Base-by-base conservation (phyloP, 2,113 vertebrate species). In the Triplophysa siluroides region DNA sequence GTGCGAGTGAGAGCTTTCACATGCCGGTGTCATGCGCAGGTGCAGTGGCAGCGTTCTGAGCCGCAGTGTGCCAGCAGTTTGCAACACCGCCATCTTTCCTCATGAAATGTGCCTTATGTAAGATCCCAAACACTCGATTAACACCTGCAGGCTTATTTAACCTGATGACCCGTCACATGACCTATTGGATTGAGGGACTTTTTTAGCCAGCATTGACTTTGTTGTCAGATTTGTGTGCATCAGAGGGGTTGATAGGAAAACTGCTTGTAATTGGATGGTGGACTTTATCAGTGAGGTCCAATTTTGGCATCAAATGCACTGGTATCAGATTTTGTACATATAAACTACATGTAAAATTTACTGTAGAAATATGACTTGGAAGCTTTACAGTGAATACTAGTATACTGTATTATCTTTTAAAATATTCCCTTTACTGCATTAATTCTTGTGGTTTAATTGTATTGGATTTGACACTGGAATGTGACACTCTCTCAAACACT, bases 1-100 rank as follows among this genome's bases (percentile, higher is more conserved):
- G 3, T 88, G 88, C 87, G 87, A 87, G 84, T 82, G 84, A 64
- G 8, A 29, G 14, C 72, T 58, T 78, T 84, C 83, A 75, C 84
- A 43, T 65, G 24, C 26, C 67, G 79, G 72, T 56, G 24, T 68
- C 43, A 41, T 38, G 61, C 43, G 88, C 78, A 91, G 89, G 89
- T 91, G 89, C 70, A 68, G 23, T 52, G 80, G 84, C 82, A 85
- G 23, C 29, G 33, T 54, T 62, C 38, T 13, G 38, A 81, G 67
- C 67, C 76, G 68, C 78, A 76, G 70, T 76, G 62, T 83, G 77
- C 81, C 81, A 82, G 78, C 67, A 84, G 73, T 75, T 80, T 76
- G 83, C 82, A 52, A 76, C 75, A 83, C 21, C 71, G 29, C 54
- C 58, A 47, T 71, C 75, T 58, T 50, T 67, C 67, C 67, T 69